Evolutionary conservation across 1,140 invertebrate genomes (phyloP), one percentile per base, ranked within the genome.

Genomic region (Odontomachus brunneus): DNA sequence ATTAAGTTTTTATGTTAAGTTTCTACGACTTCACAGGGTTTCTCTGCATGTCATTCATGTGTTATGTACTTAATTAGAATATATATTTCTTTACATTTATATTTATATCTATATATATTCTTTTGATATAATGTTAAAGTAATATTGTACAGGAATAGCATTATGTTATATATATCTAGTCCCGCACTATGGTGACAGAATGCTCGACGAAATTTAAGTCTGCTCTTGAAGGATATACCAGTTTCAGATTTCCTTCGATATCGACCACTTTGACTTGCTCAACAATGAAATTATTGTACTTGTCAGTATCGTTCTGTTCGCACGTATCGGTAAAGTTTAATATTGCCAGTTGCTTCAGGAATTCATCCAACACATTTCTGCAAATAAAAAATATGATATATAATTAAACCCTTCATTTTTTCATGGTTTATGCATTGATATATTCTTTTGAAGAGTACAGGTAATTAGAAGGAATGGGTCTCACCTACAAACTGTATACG

Each of bases 171-270:
- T 62, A 84, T 90, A n/a, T n/a, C n/a, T 88, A 92, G 14, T 92
- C 90, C 55, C 92, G 71, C n/a, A 93, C 87, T 59, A 92, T 89
- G 48, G 94, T 91, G 60, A 94, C 92, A 51, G 89, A 85, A 55
- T 89, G 87, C 53, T 92, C 93, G 57, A 95, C 94, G 85, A 94
- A 96, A 22, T 93, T 91, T 29, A 97, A 94, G 93, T 98, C 97
- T 11, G 95, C 95, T 88, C 96, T 94, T 0, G 97, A 97, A n/a
- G 97, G 97, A 93, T 97, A 98, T 3, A 97, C 95, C 22, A 95
- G 94, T 90, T 96, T 96, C 84, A 97, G 90, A 76, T 96, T 96
- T 9, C 96, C 96, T 75, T 97, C 96, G 1, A 93, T 87, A 90
- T 97, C 96, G 12, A 97, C 95, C 26, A 97, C 94, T 93, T 96